Evolutionary conservation across 35 echinoderm and acorn worm species (phyloP).

Genomic region (Strongylocentrotus purpuratus): DNA sequence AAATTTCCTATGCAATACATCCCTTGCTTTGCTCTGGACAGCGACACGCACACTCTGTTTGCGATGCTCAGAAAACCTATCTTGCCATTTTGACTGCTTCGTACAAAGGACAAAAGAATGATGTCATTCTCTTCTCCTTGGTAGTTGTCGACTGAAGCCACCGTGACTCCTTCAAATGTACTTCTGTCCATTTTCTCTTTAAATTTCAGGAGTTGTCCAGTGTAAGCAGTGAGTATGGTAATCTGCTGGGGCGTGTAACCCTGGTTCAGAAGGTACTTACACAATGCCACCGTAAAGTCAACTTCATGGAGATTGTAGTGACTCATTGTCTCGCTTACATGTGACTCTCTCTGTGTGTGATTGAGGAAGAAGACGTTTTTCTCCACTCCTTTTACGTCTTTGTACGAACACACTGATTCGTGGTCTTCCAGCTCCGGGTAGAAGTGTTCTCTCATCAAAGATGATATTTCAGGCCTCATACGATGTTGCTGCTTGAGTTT

Average conservation of each 20-base stretch:
- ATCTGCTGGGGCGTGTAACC: slow-evolving; percentile 63
- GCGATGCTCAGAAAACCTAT: slow-evolving; percentile 89
- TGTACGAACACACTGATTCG: slow-evolving; percentile 43
- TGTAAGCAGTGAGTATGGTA: slow-evolving; percentile 88
- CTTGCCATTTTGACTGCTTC: slow-evolving; percentile 81
- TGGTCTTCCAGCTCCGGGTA: slow-evolving; percentile 65
- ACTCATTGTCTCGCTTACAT: slow-evolving; percentile 59
- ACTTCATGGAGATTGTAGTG: slow-evolving; percentile 79
- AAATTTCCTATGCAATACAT: slow-evolving; percentile 93
- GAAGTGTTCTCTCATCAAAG: slow-evolving; percentile 68
- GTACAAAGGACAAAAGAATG: slow-evolving; percentile 87
- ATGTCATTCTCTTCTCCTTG: slow-evolving; percentile 97
- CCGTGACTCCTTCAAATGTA: slow-evolving; percentile 59
- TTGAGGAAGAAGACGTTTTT: slow-evolving; percentile 73
- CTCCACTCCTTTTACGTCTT: slow-evolving; percentile 56
- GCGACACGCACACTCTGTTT: slow-evolving; percentile 82
- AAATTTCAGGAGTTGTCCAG: slow-evolving; percentile 65
- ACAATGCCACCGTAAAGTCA: slow-evolving; percentile 65
- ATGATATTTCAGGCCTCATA: slow-evolving; percentile 63
- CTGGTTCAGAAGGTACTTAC: slow-evolving; percentile 77
- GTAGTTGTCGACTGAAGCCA: slow-evolving; percentile 75
- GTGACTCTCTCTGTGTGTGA: slow-evolving; percentile 55
- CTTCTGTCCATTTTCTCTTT: slow-evolving; percentile 58
- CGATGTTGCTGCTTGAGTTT: slow-evolving; percentile 54
- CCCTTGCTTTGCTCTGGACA: slow-evolving; percentile 86